Percentiles rank a stretch among this genome's conserved stretches.
Evolutionary conservation across 2,888 invertebrate species (phyloP).

Genomic region (Agrochola litura): DNA sequence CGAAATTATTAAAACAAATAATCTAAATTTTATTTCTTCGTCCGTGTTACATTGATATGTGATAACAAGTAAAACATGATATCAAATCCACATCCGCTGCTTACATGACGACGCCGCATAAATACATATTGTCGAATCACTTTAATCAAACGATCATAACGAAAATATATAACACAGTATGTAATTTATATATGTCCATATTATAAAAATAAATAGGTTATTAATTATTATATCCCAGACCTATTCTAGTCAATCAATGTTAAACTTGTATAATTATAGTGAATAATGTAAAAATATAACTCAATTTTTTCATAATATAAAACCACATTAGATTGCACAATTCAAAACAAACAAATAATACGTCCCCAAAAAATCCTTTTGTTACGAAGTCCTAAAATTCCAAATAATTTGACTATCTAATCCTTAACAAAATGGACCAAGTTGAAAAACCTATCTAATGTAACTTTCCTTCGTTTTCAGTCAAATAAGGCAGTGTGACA

Average conservation of each 20-base stretch:
- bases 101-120: slow-evolving; percentile 48
- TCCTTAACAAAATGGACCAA: slow-evolving; percentile 72
- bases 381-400: slow-evolving; percentile 60
- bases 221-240: slow-evolving; percentile 65
- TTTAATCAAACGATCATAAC: slow-evolving; percentile 50
- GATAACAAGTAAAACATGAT: slow-evolving; percentile 53
- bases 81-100: slow-evolving; percentile 44
- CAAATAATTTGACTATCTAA: slow-evolving; percentile 79
- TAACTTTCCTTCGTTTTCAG: slow-evolving; percentile 59
- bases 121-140: slow-evolving; percentile 70
- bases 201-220: slow-evolving; percentile 78
- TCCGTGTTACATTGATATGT: slow-evolving; percentile 64
- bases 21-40: slow-evolving; percentile 28
- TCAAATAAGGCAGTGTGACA: slow-evolving; percentile 56
- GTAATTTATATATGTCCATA: slow-evolving; percentile 54
- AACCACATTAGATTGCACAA: slow-evolving; percentile 69
- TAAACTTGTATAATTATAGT: slow-evolving; percentile 48
- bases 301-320: slow-evolving; percentile 60
- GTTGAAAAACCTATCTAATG: slow-evolving; percentile 74
- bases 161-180: slow-evolving; percentile 55
- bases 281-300: slow-evolving; percentile 66
- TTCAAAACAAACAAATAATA: slow-evolving; percentile 59
- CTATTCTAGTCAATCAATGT: slow-evolving; percentile 55
- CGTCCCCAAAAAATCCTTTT: slow-evolving; percentile 40
- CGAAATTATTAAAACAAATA: slow-evolving; percentile 45